Conservation (phyloP, 2,888 invertebrate genomes). For the Tupiocoris notatus region DNA sequence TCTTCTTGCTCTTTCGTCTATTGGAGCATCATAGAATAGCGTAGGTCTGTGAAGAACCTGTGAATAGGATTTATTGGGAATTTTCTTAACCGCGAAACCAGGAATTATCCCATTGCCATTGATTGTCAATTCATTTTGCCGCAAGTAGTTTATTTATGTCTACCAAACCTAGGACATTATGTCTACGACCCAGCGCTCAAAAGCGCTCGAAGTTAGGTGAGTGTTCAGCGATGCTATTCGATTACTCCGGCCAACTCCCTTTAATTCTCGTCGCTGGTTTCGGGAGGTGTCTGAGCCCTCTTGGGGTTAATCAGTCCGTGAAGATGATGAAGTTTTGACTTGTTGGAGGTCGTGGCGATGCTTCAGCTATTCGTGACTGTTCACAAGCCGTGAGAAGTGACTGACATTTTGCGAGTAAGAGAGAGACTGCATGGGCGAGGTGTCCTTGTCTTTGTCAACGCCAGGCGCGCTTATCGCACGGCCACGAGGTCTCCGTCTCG, state of each 20-base stretch:
- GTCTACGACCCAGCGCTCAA: no score
- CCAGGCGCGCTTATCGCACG: neutral
- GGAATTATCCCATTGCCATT: no score
- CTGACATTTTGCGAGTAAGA: neutral
- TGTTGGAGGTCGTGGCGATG: neutral
- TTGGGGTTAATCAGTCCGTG: constrained; percentile 25
- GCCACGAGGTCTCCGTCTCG: neutral
- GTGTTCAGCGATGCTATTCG: neutral
- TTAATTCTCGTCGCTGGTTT: neutral
- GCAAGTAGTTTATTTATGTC: no score
- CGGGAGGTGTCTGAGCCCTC: constrained; percentile 9
- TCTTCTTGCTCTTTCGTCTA: no score
- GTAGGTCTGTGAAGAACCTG: no score
- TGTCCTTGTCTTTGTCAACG: neutral
- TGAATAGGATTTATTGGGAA: no score
- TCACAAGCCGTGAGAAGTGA: neutral
- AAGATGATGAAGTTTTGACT: constrained; percentile 23
- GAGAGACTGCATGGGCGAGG: neutral
- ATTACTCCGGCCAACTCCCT: neutral
- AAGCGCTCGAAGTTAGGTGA: no score
- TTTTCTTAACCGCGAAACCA: no score
- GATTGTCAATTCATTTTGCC: no score
- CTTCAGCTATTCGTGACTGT: neutral
- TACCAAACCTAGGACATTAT: no score
- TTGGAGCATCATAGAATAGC: no score